Evolutionary conservation across 2,113 vertebrate species (phyloP), one percentile per base, ranked within the genome.

Genomic region (Spilogale gracilis): DNA sequence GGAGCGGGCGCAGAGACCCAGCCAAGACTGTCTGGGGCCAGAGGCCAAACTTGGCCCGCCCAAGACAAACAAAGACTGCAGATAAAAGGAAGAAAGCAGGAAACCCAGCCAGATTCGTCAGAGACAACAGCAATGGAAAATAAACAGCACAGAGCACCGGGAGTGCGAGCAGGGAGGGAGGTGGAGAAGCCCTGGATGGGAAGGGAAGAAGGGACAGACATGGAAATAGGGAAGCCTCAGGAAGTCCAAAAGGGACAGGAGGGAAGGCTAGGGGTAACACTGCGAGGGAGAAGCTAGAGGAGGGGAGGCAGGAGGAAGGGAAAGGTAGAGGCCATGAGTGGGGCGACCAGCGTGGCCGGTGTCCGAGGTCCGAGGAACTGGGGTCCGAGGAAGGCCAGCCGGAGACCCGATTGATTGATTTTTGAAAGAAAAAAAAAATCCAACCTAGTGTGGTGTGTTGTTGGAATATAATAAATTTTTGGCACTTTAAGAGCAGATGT

Each of bases 31-130:
- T 92, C 91, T 91, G 93, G 82, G 86, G 89, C 96, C 97, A 96
- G 95, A 96, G 94, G 95, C 86, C 96, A 97, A 82, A 91, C 89
- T 79, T 93, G 85, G 82, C 86, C 74, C 87, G 92, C 92, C 89
- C 74, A 92, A 96, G 90, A 96, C 94, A 97, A 95, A 97, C 89
- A 96, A 69, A 85, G 83, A 54, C 95, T 89, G 27, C 21, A 95
- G 96, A 98, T 89, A 94, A 91, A 92, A 93, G 60, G 86, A 79
- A 67, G 89, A 63, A 58, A 69, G 61, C 2, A 58, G 60, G 88
- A 96, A 88, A 52, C 92, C 43, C 13, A 83, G 82, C 61, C 92
- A 74, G 81, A 92, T 93, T 89, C 4, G 3, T 60, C 95, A 94
- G 69, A 87, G 65, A 71, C 76, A 74, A 56, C 43, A 69, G 65